Evolutionary conservation across 1,140 invertebrate genomes (phyloP).

Genomic region (Littorina saxatilis): DNA sequence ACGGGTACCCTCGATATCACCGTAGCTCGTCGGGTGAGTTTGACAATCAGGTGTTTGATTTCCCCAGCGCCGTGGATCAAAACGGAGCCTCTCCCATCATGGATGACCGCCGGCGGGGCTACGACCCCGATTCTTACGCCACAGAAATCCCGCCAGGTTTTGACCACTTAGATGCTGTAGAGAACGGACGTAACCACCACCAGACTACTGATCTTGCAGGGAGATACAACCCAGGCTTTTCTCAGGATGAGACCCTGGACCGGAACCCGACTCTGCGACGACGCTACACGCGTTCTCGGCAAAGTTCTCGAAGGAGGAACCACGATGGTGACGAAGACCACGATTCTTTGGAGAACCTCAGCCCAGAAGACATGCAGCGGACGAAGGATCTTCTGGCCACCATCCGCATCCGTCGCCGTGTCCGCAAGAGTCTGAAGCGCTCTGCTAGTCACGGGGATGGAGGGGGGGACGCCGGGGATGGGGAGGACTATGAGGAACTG

Average conservation of each 20-base stretch:
- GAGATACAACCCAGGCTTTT: neutral
- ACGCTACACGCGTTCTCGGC: neutral
- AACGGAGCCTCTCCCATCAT: neutral
- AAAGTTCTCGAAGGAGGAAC: neutral
- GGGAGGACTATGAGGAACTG: slow-evolving; percentile 12
- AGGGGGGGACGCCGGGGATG: neutral
- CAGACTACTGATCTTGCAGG: neutral
- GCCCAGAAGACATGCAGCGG: slow-evolving; percentile 10
- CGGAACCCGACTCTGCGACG: neutral
- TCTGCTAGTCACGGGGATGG: neutral
- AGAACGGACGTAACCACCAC: neutral
- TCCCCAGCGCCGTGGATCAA: too few species aligned
- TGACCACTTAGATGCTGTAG: too few species aligned
- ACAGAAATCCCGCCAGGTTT: neutral
- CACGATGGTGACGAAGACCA: neutral
- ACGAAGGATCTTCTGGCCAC: slow-evolving; percentile 17
- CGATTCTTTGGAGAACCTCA: neutral
- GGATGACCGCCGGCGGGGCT: neutral
- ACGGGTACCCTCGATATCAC: neutral
- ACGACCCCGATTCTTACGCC: too few species aligned
- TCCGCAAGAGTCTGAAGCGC: neutral
- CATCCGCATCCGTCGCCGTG: slow-evolving; percentile 8
- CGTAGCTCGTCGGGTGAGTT: slow-evolving; percentile 17
- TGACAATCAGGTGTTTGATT: slow-evolving; percentile 2
- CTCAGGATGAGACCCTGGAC: neutral